These are phyloP conservation scores for Metopolophium dirhodum DNA, from an alignment of 1,140 invertebrate genomes.

Conservation along the genomic window DNA sequence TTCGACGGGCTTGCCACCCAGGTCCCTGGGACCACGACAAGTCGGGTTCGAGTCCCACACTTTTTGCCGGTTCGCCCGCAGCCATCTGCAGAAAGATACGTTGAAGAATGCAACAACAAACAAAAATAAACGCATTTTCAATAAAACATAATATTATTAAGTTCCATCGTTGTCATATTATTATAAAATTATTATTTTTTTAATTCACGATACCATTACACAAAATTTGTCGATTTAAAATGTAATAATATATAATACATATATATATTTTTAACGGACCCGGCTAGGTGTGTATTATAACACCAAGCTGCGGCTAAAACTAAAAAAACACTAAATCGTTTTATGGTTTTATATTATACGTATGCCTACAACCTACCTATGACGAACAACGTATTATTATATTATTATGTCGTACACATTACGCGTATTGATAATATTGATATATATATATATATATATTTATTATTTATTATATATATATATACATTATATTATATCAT, in stretches of 20 bases:
- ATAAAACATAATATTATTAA: background rate
- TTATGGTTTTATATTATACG: background rate
- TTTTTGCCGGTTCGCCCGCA: slow-evolving; percentile 70
- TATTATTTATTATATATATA: too few relatives aligned
- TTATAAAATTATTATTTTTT: background rate
- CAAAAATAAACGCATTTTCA: background rate
- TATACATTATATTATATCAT: background rate
- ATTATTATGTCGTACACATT: background rate
- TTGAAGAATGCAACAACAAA: background rate
- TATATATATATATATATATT: background rate
- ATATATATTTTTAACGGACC: background rate
- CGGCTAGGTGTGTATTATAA: background rate
- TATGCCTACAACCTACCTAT: background rate
- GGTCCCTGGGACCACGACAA: slow-evolving; percentile 76
- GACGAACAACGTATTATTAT: background rate
- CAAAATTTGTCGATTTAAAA: background rate
- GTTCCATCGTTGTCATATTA: too few relatives aligned
- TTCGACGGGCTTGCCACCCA: slow-evolving; percentile 73
- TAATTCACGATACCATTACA: too few relatives aligned
- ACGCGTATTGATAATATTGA: background rate
- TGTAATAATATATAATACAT: background rate
- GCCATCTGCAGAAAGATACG: slow-evolving; percentile 67
- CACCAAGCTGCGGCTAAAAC: background rate
- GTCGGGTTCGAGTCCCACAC: slow-evolving; percentile 77
- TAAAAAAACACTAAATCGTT: background rate